A percentile compares a stretch with the other conserved stretches of the same genome.
Evolutionary conservation across 2,888 invertebrate species (phyloP).

Genomic region (Apodemia hepburni): DNA sequence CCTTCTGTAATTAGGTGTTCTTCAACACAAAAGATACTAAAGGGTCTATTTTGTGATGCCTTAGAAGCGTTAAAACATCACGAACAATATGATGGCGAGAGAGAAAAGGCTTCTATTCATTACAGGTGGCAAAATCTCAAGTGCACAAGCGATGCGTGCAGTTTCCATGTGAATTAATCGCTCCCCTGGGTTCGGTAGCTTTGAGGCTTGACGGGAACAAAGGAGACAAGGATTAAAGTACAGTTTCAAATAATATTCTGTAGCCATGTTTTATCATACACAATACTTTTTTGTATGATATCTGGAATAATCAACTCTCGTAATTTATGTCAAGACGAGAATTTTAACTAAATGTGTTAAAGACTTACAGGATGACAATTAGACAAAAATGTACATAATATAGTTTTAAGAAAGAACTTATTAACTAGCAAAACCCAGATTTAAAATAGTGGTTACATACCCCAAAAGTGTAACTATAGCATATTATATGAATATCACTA

Average conservation of each 20-base stretch:
- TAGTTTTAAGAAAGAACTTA: no score
- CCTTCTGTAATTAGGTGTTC: constrained; percentile 45
- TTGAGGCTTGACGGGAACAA: constrained; percentile 49
- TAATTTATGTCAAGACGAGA: no score
- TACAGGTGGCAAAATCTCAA: constrained; percentile 71
- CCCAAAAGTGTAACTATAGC: no score
- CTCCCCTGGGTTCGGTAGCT: constrained; percentile 49
- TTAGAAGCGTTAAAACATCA: constrained; percentile 54
- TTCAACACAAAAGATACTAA: constrained; percentile 41
- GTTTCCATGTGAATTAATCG: constrained; percentile 53
- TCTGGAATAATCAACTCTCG: no score
- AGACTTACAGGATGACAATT: no score
- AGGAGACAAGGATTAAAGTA: constrained; percentile 43
- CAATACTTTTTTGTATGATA: not conserved
- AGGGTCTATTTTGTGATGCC: constrained; percentile 32
- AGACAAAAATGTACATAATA: no score
- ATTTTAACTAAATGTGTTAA: no score
- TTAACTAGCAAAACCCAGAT: no score
- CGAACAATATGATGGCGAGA: constrained; percentile 40
- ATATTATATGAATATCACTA: no score
- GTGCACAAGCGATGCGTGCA: constrained; percentile 61
- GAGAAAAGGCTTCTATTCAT: constrained; percentile 51
- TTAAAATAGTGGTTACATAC: no score
- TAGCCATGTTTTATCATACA: not conserved
- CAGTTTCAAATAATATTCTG: constrained; percentile 12